Base-by-base conservation (phyloP, 2,797 vertebrate species). In the Bufotes viridis region DNA sequence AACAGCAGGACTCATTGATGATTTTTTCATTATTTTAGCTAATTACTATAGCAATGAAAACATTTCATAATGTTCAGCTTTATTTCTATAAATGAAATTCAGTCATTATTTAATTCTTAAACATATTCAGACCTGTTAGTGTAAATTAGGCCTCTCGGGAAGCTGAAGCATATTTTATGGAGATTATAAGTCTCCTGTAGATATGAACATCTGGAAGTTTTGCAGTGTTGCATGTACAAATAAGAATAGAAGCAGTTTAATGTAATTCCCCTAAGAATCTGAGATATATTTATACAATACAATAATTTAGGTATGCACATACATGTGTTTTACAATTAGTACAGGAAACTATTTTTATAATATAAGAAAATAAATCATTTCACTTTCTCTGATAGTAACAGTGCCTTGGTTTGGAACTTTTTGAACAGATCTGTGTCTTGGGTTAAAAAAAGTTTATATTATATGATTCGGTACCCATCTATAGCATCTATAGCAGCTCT, bases 151-250 rank as follows among this genome's bases (percentile, higher is more conserved):
- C 24, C 79, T 76, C 80, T 82, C 65, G 69, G 86, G 79, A 87
- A 82, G 51, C 58, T 65, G 17, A 65, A 29, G 80, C 86, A 87
- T 82, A 87, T 87, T 87, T 87, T 82, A 82, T 82, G 80, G 80
- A 65, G 42, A 87, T 87, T 76, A 76, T 60, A 82, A 87, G 57
- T 82, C 69, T 82, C 79, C 69, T 82, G 80, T 82, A 87, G 78
- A 69, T 74, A 29, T 51, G 55, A 87, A 87, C 85, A 87, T 87
- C 85, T 87, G 85, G 85, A 87, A 72, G 4, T 26, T 34, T 81
- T 74, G 51, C 85, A 81, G 17, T 61, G 58, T 51, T 26, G 78
- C 24, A 51, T 74, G 20, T 75, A 24, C n/a, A 81, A 65, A 75
- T 63, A 24, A 82, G 69, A 75, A 63, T 87, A 51, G 29, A 87